Percentiles rank a stretch among this genome's conserved stretches.
Conservation (phyloP, 2,113 vertebrate species). For the Epinephelus lanceolatus region DNA sequence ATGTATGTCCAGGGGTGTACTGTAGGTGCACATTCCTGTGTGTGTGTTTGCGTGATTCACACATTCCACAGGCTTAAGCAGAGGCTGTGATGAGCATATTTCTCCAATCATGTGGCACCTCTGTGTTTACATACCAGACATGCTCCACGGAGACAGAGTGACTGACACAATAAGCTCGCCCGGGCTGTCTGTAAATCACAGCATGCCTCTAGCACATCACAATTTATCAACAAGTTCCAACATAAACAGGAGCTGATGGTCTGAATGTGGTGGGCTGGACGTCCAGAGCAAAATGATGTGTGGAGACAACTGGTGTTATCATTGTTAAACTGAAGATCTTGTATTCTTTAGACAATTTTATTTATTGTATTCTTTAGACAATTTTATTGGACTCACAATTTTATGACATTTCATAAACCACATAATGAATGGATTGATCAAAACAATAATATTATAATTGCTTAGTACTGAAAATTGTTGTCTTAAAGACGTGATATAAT, state of each 20-base stretch:
- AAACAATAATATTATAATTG: not conserved
- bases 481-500: not conserved
- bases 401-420: not conserved
- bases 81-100: slow-evolving; percentile 70
- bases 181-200: slow-evolving; percentile 51
- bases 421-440: not conserved
- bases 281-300: not conserved
- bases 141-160: slow-evolving; percentile 63
- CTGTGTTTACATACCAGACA: slow-evolving; percentile 74
- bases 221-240: slow-evolving; percentile 35
- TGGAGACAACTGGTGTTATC: not conserved
- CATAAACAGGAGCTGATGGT: slow-evolving; percentile 9
- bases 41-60: slow-evolving; percentile 61
- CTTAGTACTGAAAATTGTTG: not conserved
- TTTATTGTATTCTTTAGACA: not conserved
- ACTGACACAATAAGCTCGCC: slow-evolving; percentile 59
- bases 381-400: not conserved
- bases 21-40: slow-evolving; percentile 58
- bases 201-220: slow-evolving; percentile 15
- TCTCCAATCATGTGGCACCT: slow-evolving; percentile 60
- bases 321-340: not conserved
- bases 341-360: not conserved
- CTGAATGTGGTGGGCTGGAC: not conserved
- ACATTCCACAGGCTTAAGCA: slow-evolving; percentile 72
- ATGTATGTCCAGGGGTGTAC: slow-evolving; percentile 28